Evolutionary conservation across 2,888 invertebrate genomes (phyloP), one percentile per base, ranked within the genome.

Genomic region (Mythimna ferrago): DNA sequence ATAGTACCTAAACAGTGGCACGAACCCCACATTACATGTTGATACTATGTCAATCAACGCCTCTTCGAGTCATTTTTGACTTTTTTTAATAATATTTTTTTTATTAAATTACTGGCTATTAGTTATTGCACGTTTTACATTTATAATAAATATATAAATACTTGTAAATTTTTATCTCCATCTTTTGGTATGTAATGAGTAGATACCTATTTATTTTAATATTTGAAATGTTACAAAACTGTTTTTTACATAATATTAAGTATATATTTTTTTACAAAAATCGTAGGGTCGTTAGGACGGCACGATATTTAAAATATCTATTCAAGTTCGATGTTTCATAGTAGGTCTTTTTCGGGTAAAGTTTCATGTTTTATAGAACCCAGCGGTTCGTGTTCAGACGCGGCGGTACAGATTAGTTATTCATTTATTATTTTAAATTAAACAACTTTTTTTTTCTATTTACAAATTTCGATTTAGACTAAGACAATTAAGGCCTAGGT

Each of bases 121-220:
- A 95, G 92, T 96, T 96, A 96, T 96, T 96, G 96, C 96, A 96
- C 96, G 93, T 95, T 96, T 96, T 96, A 96, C 93, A 95, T 95
- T 95, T 94, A 95, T 93, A 95, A 96, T 96, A 96, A 95, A 96
- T 96, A 96, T 95, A 96, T 96, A 96, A 96, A 95, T 96, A 96
- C 95, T 96, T 96, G 95, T 95, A 96, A 95, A 95, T 95, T 95
- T 95, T 94, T 92, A 92, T 95, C 92, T 95, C 91, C 94, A 94
- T 95, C 93, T 96, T 95, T 95, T 95, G 94, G 95, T 95, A 95
- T 94, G 94, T 94, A 93, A 94, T 94, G 95, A 94, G 93, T 94
- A 85, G 85, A 85, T 83, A 94, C 94, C 95, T 95, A 95, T 95
- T 85, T 80, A 84, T 84, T 86, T 73, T 94, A 93, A 94, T 95